Evolutionary conservation across 2,797 vertebrate species (phyloP), one percentile per base, ranked within the genome.

Genomic region (Lutra lutra): DNA sequence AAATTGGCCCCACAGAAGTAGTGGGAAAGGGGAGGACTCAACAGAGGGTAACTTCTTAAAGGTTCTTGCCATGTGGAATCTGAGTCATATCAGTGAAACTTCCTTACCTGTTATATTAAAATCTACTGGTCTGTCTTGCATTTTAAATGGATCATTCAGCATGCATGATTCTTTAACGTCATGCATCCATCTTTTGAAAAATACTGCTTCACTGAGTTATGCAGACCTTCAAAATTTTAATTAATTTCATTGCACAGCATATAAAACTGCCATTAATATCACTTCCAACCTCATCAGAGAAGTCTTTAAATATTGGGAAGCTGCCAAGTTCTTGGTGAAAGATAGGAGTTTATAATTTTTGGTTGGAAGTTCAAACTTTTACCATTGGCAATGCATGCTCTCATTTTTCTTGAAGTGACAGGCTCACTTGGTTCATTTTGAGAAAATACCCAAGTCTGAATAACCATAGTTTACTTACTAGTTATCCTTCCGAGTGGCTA

Each of bases 301-400:
- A 46, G 7, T 51, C 80, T 91, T 96, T 89, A 91, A 89, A 58
- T 86, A 83, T 14, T 84, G 7, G 38, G 46, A 93, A 93, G 27
- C 21, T 73, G 1, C 66, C 72, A 77, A 89, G 7, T 0, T 91
- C 38, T 35, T 72, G 10, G 32, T 27, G 25, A 27, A 75, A 60
- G 29, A 88, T 46, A 56, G 3, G 21, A 72, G n/a, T 86, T 89
- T 89, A 40, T 75, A 75, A 73, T 60, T 95, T 54, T 68, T 95
- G 29, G 20, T 86, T 80, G 21, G 87, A 88, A 92, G 40, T 35
- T 32, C 60, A 68, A 91, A 82, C 20, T n/a, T 46, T 77, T 92
- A 66, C 73, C 66, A 20, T 54, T 48, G 40, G 21, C 40, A 90
- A 77, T 54, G 10, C 15, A 85, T 78, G 11, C 9, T 88, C 56